Percentiles rank a stretch among this genome's conserved stretches.
phyloP scores from a whole-genome alignment of 1,140 invertebrate genomes.

The Lucilia sericata region DNA sequence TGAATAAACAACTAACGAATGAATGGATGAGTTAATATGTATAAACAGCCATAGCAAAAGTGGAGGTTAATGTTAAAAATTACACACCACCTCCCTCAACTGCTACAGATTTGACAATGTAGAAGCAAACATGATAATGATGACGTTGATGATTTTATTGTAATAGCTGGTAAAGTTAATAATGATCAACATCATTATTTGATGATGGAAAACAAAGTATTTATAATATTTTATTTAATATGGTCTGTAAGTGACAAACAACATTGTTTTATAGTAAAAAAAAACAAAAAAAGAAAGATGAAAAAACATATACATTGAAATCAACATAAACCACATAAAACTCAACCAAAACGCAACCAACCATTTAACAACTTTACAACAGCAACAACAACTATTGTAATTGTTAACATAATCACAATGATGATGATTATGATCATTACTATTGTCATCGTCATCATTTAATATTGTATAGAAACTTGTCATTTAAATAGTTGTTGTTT shows the following conservation, averaged over 20 bases:
- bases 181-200: no score
- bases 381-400: background rate
- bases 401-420: background rate
- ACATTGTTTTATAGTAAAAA: background rate
- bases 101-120: no score
- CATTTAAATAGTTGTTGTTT: background rate
- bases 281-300: background rate
- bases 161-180: no score
- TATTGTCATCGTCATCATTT: background rate
- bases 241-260: slow-evolving; percentile 17
- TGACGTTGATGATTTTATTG: no score
- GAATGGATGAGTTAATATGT: no score
- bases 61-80: no score
- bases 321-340: background rate
- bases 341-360: slow-evolving; percentile 6
- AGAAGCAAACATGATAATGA: no score
- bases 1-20: no score
- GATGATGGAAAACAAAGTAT: background rate
- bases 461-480: background rate
- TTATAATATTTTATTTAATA: slow-evolving; percentile 4
- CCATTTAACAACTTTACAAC: slow-evolving; percentile 22
- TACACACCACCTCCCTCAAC: no score
- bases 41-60: no score
- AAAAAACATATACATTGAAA: background rate
- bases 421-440: background rate